These are phyloP conservation scores for Polypedilum pembai DNA, from an alignment of 1,140 invertebrate genomes.

Conservation along the genomic window DNA sequence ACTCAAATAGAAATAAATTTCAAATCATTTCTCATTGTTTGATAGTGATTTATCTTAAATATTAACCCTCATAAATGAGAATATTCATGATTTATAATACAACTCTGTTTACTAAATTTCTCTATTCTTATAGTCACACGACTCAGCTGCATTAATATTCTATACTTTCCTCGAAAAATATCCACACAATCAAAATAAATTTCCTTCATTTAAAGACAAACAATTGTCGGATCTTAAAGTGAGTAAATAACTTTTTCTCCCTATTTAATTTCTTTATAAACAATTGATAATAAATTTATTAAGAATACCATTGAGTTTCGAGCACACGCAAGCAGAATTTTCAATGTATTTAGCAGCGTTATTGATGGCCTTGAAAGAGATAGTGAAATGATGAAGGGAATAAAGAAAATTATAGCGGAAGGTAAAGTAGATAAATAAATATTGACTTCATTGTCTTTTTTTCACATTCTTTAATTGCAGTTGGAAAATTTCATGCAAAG, in stretches of 20 bases:
- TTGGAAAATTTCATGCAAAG: not conserved
- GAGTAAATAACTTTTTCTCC: not conserved
- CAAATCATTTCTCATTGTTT: no score
- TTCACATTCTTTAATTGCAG: not conserved
- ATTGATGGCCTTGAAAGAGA: not conserved
- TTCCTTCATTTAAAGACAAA: not conserved
- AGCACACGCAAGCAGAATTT: not conserved
- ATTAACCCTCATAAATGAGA: no score
- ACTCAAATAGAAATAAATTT: no score
- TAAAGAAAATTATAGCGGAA: not conserved
- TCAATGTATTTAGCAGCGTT: constrained; percentile 4
- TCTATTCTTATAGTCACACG: not conserved
- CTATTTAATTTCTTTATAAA: not conserved
- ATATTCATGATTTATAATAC: no score
- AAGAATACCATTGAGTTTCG: not conserved
- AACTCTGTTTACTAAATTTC: no score
- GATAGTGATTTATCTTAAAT: no score
- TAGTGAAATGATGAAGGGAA: not conserved
- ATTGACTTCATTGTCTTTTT: not conserved
- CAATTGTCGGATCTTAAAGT: not conserved
- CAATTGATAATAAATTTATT: not conserved
- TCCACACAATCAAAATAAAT: not conserved
- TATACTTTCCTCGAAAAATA: not conserved
- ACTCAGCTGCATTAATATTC: not conserved
- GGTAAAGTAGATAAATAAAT: constrained; percentile 5